These are phyloP conservation scores for Hepsetus odoe DNA, from an alignment of 2,113 vertebrate species.

Conservation along the genomic window DNA sequence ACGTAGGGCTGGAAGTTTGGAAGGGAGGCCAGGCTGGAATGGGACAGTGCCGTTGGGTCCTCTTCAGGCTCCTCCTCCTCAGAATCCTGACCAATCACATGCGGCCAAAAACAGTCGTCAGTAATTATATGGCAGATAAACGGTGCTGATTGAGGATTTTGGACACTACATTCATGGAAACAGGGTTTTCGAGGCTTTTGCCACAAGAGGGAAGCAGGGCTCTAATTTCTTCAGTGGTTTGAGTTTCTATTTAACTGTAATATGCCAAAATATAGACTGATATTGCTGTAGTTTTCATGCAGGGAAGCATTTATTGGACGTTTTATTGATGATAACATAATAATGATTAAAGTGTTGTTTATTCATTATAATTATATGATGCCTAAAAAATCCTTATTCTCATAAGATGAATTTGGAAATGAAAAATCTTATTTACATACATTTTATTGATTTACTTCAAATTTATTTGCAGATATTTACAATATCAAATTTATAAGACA, in stretches of 20 bases:
- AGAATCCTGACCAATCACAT: constrained; percentile 82
- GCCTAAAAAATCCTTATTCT: too few relatives aligned
- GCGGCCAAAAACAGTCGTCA: background rate
- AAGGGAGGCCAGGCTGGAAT: constrained; percentile 64
- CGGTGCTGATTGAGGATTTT: background rate
- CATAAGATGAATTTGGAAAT: too few relatives aligned
- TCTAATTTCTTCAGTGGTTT: background rate
- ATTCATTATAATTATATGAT: too few relatives aligned
- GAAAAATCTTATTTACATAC: too few relatives aligned
- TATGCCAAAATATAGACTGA: too few relatives aligned
- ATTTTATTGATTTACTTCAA: too few relatives aligned
- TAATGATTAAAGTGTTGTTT: too few relatives aligned
- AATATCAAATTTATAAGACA: too few relatives aligned
- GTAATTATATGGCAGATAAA: background rate
- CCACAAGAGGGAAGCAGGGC: background rate
- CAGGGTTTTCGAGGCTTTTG: background rate
- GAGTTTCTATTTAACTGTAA: background rate
- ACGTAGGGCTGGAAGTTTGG: constrained; percentile 80
- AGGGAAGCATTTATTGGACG: too few relatives aligned
- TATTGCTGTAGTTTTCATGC: too few relatives aligned
- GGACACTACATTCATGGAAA: background rate
- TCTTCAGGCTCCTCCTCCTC: constrained; percentile 85
- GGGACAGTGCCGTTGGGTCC: constrained; percentile 52
- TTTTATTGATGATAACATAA: too few relatives aligned
- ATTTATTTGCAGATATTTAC: too few relatives aligned